Evolutionary conservation across 1,140 invertebrate species (phyloP).

Genomic region (Hetaerina americana): DNA sequence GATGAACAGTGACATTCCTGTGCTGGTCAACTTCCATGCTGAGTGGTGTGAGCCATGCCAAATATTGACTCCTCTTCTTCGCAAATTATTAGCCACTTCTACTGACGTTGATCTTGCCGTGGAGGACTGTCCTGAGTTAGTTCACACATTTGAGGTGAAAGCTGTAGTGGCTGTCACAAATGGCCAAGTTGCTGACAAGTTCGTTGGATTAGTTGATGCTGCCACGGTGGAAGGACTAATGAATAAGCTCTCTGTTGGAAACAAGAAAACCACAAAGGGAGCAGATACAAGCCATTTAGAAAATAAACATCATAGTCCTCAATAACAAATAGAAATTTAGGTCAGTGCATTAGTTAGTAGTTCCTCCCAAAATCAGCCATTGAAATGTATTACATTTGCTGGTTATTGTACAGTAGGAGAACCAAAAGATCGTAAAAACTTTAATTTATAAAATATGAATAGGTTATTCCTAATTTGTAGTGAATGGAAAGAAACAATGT

Average conservation of each 20-base stretch:
- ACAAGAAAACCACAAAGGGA: not conserved
- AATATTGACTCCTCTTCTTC: constrained; percentile 79
- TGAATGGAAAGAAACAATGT: too few relatives aligned
- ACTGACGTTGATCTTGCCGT: constrained; percentile 74
- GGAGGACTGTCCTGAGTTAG: constrained; percentile 73
- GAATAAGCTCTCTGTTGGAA: constrained; percentile 43
- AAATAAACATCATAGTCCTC: not conserved
- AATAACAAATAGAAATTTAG: not conserved
- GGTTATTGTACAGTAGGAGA: too few relatives aligned
- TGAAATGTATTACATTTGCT: too few relatives aligned
- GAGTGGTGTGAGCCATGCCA: constrained; percentile 96
- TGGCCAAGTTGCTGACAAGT: constrained; percentile 80
- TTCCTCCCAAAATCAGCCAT: too few relatives aligned
- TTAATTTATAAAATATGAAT: too few relatives aligned
- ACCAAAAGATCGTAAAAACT: too few relatives aligned
- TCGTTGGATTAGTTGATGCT: constrained; percentile 78
- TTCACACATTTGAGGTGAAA: constrained; percentile 70
- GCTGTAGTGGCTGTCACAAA: constrained; percentile 79
- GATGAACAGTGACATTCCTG: constrained; percentile 65
- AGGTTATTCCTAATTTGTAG: too few relatives aligned
- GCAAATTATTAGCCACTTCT: constrained; percentile 61
- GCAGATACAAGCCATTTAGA: not conserved
- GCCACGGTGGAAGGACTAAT: constrained; percentile 73
- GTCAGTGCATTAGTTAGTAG: not conserved
- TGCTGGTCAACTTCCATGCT: constrained; percentile 77